Conservation (phyloP, 2,113 vertebrate genomes). For the Halichoerus grypus region DNA sequence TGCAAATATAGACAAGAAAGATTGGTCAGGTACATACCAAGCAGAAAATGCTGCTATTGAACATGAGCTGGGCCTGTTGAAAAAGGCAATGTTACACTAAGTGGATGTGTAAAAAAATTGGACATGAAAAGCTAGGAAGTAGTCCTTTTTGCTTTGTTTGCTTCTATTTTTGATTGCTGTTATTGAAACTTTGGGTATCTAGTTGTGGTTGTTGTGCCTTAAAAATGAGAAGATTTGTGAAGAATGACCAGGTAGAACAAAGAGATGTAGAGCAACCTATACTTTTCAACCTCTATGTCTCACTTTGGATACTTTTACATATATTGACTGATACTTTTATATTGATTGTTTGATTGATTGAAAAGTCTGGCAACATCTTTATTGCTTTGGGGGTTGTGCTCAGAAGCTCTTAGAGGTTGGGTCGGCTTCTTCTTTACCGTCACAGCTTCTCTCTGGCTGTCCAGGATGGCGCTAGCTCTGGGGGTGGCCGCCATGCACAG, state of each 20-base stretch:
- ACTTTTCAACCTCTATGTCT: background rate
- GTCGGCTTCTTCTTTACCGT: constrained; percentile 85
- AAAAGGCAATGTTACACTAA: background rate
- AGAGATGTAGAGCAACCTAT: background rate
- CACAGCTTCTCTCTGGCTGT: constrained; percentile 91
- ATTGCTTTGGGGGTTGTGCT: background rate
- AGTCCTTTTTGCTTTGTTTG: constrained; percentile 23
- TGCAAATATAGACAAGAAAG: background rate
- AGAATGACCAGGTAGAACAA: background rate
- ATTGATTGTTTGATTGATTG: background rate
- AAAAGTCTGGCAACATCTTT: background rate
- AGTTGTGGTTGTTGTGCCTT: constrained; percentile 18
- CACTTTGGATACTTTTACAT: background rate
- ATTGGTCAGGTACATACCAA: background rate
- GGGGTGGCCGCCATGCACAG: constrained; percentile 89
- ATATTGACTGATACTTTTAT: background rate
- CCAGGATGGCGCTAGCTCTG: constrained; percentile 89
- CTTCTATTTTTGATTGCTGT: background rate
- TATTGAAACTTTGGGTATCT: background rate
- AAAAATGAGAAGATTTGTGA: constrained; percentile 8
- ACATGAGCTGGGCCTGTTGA: background rate
- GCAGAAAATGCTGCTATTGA: background rate
- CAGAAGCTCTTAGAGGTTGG: constrained; percentile 88
- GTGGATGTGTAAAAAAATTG: background rate
- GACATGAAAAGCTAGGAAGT: background rate